Conservation (phyloP, 2,113 vertebrate species). For the Tricholaema leucomelas region DNA sequence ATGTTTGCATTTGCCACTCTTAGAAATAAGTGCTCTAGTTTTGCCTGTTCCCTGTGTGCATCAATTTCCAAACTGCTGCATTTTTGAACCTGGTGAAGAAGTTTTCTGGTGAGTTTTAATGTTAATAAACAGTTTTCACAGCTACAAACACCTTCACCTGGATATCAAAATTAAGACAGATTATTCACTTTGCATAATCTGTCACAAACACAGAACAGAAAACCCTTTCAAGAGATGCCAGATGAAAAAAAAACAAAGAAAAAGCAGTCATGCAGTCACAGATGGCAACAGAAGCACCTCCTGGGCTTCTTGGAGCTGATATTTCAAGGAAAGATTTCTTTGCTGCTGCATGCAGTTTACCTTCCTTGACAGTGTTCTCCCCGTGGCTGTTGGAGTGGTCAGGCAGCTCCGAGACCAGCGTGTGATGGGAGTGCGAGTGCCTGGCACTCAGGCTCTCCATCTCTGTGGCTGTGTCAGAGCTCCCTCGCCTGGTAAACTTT, state of each 20-base stretch:
- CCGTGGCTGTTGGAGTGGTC: constrained; percentile 97
- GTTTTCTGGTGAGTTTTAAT: too few relatives aligned
- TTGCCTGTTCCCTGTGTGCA: too few relatives aligned
- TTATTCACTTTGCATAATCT: too few relatives aligned
- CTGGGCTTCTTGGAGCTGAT: background rate
- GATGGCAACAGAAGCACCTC: background rate
- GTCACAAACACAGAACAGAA: background rate
- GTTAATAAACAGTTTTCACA: too few relatives aligned
- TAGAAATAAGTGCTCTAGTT: too few relatives aligned
- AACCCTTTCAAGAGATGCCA: background rate
- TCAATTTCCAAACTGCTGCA: too few relatives aligned
- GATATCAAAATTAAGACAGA: too few relatives aligned
- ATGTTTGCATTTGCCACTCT: too few relatives aligned
- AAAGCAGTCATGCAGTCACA: background rate
- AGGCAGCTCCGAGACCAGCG: constrained; percentile 87
- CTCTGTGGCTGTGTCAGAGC: constrained; percentile 91
- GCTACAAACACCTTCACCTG: too few relatives aligned
- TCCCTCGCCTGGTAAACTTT: constrained; percentile 91
- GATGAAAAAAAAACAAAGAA: background rate
- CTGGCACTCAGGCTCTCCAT: constrained; percentile 91
- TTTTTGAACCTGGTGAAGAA: too few relatives aligned
- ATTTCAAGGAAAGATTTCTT: background rate
- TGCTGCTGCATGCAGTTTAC: constrained; percentile 56
- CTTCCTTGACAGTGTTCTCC: constrained; percentile 91
- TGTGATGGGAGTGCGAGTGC: constrained; percentile 95